Base-by-base conservation (phyloP, 2,888 invertebrate genomes). In the Poecilus cupreus region DNA sequence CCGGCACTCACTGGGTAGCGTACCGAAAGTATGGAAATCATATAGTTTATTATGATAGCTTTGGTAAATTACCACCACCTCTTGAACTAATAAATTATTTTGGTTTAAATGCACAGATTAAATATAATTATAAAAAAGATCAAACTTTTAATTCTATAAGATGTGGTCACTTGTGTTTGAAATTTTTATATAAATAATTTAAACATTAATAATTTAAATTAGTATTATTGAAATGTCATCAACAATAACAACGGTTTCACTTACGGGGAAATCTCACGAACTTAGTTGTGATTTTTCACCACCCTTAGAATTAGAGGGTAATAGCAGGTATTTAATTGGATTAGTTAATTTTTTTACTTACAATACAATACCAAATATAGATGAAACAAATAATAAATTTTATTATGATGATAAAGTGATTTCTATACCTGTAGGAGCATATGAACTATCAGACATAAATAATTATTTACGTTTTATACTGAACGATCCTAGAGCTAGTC, bases 301-400 rank as follows among this genome's bases (percentile, higher is more conserved):
- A 10, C 84, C 85, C 0, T 85, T 86, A 64, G 85, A 85, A 49
- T 82, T 87, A 13, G 82, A 83, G 26, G 26, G 75, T n/a, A 60
- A 77, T 24, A 82, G 84, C 76, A 83, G 84, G 22, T 87, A 86
- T 83, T 82, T 80, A 64, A 84, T 87, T 16, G 87, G 86, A 4
- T 83, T 87, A 18, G 83, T 87, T 37, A 85, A 87, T 80, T 84
- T 87, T 20, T 80, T 85, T 54, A 85, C 86, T 11, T 87, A 85
- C 74, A 85, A 86, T 82, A 83, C 86, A 3, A 86, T 88, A 78
- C 86, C 87, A 1, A 88, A 88, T 83, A 84, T 88, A 0, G 86
- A 88, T 83, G 82, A 83, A 39, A 83, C 82, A 46, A 86, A 87
- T 81, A 87, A 87, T 82, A 85, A 85, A 79, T 86, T 88, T 83